Evolutionary conservation across 2,797 vertebrate genomes (phyloP).

Genomic region (Sphenodon punctatus): DNA sequence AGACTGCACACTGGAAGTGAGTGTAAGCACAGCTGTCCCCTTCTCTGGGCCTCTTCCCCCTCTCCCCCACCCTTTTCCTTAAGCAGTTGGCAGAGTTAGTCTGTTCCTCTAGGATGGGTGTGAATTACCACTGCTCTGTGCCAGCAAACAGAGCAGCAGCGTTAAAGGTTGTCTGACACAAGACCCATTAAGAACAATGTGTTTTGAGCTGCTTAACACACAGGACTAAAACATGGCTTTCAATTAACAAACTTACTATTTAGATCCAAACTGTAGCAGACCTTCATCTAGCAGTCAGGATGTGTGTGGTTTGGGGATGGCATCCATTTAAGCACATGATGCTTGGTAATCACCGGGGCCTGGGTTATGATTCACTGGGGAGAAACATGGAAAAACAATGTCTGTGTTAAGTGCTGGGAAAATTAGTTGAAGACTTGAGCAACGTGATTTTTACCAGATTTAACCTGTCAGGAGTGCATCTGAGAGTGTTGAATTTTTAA

Average conservation of each 20-base stretch:
- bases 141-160: neutral
- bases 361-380: conserved; percentile 40
- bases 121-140: conserved; percentile 29
- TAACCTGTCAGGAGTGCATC: neutral
- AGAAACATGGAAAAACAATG: conserved; percentile 41
- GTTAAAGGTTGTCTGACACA: neutral
- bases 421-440: conserved; percentile 21
- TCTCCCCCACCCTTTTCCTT: conserved; percentile 48
- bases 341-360: conserved; percentile 44
- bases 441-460: neutral
- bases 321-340: conserved; percentile 38
- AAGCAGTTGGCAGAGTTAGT: conserved; percentile 63
- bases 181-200: neutral
- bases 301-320: conserved; percentile 53
- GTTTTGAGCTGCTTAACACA: neutral
- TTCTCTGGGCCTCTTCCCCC: conserved; percentile 24
- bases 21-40: neutral
- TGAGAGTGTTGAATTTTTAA: neutral
- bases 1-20: neutral
- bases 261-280: neutral
- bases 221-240: neutral
- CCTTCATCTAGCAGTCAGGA: conserved; percentile 27
- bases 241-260: neutral
- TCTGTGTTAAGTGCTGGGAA: conserved; percentile 33
- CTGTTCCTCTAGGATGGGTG: conserved; percentile 35